These are phyloP conservation scores for Cichladusa arquata DNA, from an alignment of 2,113 vertebrate species.

Conservation along the genomic window DNA sequence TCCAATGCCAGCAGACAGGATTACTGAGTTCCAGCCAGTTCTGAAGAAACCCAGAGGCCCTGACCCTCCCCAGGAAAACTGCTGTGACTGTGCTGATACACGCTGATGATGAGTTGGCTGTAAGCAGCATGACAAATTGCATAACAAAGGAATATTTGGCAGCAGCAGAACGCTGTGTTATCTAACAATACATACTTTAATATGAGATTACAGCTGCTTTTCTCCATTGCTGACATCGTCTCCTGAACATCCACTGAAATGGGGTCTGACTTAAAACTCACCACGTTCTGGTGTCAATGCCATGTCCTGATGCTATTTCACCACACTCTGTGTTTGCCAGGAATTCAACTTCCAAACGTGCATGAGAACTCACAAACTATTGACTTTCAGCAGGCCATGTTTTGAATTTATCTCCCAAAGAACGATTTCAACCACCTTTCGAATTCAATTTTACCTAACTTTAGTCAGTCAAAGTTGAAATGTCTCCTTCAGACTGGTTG, in stretches of 20 bases:
- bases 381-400: background rate
- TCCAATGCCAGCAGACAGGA: background rate
- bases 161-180: background rate
- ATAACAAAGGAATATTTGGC: conserved; percentile 30
- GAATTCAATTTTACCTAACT: background rate
- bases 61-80: background rate
- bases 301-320: background rate
- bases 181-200: background rate
- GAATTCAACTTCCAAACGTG: background rate
- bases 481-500: background rate
- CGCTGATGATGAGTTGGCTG: background rate
- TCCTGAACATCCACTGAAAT: background rate
- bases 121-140: conserved; percentile 4
- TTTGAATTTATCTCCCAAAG: background rate
- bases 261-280: background rate
- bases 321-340: background rate
- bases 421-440: background rate
- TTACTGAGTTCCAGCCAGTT: background rate
- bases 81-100: background rate
- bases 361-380: accelerated
- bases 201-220: background rate
- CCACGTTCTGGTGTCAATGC: background rate
- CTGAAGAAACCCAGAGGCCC: conserved; percentile 6
- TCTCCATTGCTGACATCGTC: background rate
- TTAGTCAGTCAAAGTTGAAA: background rate